phyloP scores from a whole-genome alignment of 2,888 invertebrate genomes.

The Theretra japonica region DNA sequence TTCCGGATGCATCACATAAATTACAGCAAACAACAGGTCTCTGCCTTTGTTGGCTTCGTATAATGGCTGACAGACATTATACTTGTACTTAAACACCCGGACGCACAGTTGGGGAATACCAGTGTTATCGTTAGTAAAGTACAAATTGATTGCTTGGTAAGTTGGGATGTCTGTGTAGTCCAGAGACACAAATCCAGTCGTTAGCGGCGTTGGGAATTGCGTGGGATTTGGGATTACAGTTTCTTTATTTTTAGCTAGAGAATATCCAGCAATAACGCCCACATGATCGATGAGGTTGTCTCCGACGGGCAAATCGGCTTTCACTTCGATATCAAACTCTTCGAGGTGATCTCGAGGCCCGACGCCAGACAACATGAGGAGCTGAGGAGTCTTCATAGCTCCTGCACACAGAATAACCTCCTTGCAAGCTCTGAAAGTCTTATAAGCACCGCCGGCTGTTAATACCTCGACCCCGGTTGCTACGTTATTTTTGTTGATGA shows the following conservation, averaged over 20 bases:
- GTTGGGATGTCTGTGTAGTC: slow-evolving; percentile 41
- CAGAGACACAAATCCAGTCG: slow-evolving; percentile 41
- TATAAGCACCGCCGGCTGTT: slow-evolving; percentile 35
- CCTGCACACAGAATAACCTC: slow-evolving; percentile 59
- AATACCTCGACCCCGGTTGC: slow-evolving; percentile 52
- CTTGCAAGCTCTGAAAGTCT: slow-evolving; percentile 43
- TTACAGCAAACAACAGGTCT: slow-evolving; percentile 12
- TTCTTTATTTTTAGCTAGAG: background rate
- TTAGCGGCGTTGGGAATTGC: slow-evolving; percentile 39
- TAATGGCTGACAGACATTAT: slow-evolving; percentile 45
- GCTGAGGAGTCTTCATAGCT: slow-evolving; percentile 51
- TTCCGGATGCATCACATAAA: slow-evolving; percentile 30
- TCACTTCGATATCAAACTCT: slow-evolving; percentile 44
- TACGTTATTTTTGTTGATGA: slow-evolving; percentile 47
- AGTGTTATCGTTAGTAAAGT: slow-evolving; percentile 31
- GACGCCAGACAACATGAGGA: slow-evolving; percentile 59
- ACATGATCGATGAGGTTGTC: slow-evolving; percentile 13
- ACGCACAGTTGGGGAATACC: slow-evolving; percentile 37
- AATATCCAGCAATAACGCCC: background rate
- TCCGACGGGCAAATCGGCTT: slow-evolving; percentile 32
- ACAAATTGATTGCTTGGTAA: slow-evolving; percentile 44
- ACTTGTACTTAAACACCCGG: slow-evolving; percentile 79
- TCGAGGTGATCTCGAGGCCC: slow-evolving; percentile 50
- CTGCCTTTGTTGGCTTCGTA: slow-evolving; percentile 40
- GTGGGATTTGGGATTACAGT: slow-evolving; percentile 37